Evolutionary conservation across 2,113 vertebrate species (phyloP).

Genomic region (Montifringilla adamsi): DNA sequence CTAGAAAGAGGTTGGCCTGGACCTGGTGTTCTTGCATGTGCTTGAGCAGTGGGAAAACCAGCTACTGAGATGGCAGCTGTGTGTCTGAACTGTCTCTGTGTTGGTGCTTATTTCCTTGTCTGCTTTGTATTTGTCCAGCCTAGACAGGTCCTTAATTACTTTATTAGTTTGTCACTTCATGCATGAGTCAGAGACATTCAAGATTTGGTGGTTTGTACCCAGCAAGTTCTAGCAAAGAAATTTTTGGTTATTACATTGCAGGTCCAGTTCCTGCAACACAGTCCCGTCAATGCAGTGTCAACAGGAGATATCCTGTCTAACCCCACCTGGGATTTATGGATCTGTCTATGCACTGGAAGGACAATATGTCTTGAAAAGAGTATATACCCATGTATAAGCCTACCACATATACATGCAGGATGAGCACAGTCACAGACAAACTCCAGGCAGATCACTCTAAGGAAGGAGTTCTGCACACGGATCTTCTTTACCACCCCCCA

Average conservation of each 20-base stretch:
- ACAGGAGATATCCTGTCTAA: neutral
- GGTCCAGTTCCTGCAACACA: neutral
- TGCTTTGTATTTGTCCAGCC: neutral
- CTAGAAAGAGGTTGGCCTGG: neutral
- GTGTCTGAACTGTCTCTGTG: neutral
- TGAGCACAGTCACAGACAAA: neutral
- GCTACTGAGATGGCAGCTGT: neutral
- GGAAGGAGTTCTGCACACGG: neutral
- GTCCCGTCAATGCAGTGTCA: neutral
- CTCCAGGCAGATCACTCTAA: neutral
- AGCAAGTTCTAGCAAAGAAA: neutral
- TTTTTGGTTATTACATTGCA: neutral
- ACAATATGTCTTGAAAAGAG: neutral
- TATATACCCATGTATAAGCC: fast-evolving
- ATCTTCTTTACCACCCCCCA: neutral
- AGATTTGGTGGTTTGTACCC: neutral
- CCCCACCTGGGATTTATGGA: neutral
- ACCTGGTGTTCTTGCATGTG: neutral
- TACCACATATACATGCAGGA: neutral
- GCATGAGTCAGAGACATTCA: neutral
- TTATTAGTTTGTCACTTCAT: neutral
- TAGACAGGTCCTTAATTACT: neutral
- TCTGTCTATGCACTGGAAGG: neutral
- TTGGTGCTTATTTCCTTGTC: neutral
- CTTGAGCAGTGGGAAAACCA: neutral